phyloP scores from a whole-genome alignment of 64 coral and sea anemone genomes.

The Anthopleura sola region DNA sequence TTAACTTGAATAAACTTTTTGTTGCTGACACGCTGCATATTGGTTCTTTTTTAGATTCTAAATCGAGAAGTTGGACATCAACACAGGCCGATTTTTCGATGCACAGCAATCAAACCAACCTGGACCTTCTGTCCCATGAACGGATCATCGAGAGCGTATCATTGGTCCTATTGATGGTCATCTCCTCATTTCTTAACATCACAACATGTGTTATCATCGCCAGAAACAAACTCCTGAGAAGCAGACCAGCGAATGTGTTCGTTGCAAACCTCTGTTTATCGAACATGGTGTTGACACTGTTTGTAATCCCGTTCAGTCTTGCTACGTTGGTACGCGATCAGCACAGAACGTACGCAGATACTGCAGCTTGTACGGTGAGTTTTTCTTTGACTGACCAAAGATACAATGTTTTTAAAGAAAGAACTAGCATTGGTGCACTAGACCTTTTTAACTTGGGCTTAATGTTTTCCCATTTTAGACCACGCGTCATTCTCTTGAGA shows the following conservation, averaged over 20 bases:
- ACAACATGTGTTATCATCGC: constrained; percentile 68
- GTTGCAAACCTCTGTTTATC: constrained; percentile 70
- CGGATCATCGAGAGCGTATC: constrained; percentile 39
- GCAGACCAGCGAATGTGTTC: constrained; percentile 63
- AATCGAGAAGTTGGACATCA: background rate
- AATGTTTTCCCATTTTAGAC: no score
- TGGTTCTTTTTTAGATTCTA: background rate
- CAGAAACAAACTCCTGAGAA: constrained; percentile 27
- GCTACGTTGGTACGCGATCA: constrained; percentile 49
- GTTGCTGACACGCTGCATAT: background rate
- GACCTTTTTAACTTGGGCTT: no score
- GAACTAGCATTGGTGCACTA: no score
- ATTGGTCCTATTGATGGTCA: constrained; percentile 38
- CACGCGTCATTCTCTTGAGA: no score
- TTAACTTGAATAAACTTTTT: no score
- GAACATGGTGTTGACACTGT: constrained; percentile 57
- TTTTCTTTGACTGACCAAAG: no score
- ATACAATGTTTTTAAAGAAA: no score
- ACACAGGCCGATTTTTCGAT: background rate
- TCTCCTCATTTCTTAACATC: constrained; percentile 50
- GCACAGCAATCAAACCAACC: background rate
- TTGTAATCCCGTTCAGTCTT: constrained; percentile 80
- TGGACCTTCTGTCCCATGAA: background rate
- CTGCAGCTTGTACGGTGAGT: constrained; percentile 61
- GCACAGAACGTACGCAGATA: constrained; percentile 23